These are phyloP conservation scores for Hafferia zeledoni DNA, from an alignment of 2,797 vertebrate species.

Conservation along the genomic window DNA sequence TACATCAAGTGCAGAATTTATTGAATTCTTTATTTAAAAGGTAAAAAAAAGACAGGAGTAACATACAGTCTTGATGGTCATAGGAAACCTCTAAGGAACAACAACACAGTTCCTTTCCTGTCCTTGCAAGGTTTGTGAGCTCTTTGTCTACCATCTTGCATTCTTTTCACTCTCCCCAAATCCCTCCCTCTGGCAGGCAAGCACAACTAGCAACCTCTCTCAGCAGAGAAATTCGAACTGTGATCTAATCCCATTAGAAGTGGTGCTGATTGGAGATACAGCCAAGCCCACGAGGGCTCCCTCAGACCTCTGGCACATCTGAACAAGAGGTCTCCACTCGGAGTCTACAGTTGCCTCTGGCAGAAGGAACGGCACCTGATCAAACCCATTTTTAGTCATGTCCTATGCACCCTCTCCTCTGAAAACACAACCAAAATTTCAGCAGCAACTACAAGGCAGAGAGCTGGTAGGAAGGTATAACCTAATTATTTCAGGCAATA, in stretches of 20 bases:
- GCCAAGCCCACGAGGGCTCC: rapidly evolving
- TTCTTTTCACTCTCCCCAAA: neutral
- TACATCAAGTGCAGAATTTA: neutral
- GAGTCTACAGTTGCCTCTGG: neutral
- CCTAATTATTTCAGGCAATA: neutral
- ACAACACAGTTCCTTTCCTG: neutral
- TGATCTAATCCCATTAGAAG: neutral
- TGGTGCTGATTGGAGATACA: neutral
- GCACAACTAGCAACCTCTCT: neutral
- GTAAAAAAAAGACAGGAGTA: neutral
- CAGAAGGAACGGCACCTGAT: neutral
- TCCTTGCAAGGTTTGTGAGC: neutral
- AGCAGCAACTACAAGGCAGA: neutral
- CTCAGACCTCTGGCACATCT: neutral
- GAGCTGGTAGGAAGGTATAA: neutral
- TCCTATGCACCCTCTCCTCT: neutral
- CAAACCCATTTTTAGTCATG: neutral
- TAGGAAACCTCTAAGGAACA: neutral
- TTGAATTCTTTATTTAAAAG: neutral
- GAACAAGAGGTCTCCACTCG: neutral
- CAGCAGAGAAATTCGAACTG: neutral
- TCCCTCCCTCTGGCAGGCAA: rapidly evolving
- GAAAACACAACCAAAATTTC: neutral
- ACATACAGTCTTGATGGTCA: neutral
- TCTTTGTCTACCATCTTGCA: too few species aligned